Conservation (phyloP, 2,113 vertebrate species). For the Donacobius atricapilla region DNA sequence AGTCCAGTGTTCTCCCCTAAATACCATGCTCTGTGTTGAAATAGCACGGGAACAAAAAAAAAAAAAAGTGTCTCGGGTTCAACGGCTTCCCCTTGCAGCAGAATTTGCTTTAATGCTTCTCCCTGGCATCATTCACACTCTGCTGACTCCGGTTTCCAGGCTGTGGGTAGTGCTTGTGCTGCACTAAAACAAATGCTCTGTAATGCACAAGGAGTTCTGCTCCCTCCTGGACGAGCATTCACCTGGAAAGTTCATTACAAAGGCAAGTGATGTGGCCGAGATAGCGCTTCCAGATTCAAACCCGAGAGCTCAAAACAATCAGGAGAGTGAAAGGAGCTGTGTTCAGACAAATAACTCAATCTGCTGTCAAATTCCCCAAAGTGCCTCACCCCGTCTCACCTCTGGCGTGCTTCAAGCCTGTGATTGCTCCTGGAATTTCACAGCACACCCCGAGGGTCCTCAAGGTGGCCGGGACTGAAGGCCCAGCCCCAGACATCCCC, state of each 20-base stretch:
- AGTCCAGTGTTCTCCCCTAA: background rate
- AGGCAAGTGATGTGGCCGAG: background rate
- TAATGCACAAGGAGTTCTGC: background rate
- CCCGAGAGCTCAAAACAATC: background rate
- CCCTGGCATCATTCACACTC: conserved; percentile 9
- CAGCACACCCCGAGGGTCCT: background rate
- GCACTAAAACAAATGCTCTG: background rate
- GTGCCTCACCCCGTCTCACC: background rate
- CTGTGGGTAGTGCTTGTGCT: background rate
- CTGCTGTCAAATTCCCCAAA: background rate
- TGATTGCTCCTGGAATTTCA: background rate
- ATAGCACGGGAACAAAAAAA: too few relatives aligned
- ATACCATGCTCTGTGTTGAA: background rate
- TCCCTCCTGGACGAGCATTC: background rate
- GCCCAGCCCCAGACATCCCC: background rate
- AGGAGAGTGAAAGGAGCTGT: background rate
- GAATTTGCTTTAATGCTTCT: conserved; percentile 6
- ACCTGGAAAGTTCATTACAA: conserved; percentile 44
- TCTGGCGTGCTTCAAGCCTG: background rate
- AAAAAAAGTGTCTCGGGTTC: background rate
- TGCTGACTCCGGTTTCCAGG: background rate
- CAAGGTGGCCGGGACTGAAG: background rate
- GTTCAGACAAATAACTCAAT: background rate
- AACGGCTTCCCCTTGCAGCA: background rate
- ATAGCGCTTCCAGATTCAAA: background rate